Base-by-base conservation (phyloP, 2,797 vertebrate species). In the Odontamblyopus lacepedii region DNA sequence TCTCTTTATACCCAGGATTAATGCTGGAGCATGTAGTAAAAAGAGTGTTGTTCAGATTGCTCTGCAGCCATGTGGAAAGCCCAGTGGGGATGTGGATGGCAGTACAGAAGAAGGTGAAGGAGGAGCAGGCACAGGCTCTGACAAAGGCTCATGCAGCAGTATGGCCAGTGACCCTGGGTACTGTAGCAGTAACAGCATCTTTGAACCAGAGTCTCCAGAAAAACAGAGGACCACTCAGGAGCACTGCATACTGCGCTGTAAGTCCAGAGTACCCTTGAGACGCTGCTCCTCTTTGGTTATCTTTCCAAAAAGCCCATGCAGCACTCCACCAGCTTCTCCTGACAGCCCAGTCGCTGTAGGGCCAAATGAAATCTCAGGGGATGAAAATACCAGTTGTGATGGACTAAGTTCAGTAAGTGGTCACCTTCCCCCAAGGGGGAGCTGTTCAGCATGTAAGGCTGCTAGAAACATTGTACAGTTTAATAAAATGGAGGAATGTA, bases 281-380 rank as follows among this genome's bases (percentile, higher is more conserved):
- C 96, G 97, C 23, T 99, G 96, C 86, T 98, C 97, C 0, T 99
- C 98, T 0, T 88, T 99, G 87, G 95, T 99, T 67, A 95, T 99
- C 83, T 98, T 98, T 74, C 96, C 97, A 16, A 93, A 94, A 85
- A 99, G 96, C 80, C 96, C 95, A 73, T 96, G 95, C 38, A 93
- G 80, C 78, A 97, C 96, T 5, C 97, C 96, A 12, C 96, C 97
- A 19, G 88, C 94, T 51, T 97, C 96, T 63, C 97, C 97, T 0
- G 92, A 95, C 55, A 92, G 84, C 79, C 88, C 93, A 6, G 87
- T 89, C 69, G 91, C 94, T 18, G 79, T 91, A 13, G 91, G 93
- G 69, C 93, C 94, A 62, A 74, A 67, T n/a, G 95, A 96, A 53
- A 74, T 84, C 30, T 78, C 75, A 41, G 89, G 86, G 65, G 92